Evolutionary conservation across 2,888 invertebrate species (phyloP).

Genomic region (Eupithecia subumbrata): DNA sequence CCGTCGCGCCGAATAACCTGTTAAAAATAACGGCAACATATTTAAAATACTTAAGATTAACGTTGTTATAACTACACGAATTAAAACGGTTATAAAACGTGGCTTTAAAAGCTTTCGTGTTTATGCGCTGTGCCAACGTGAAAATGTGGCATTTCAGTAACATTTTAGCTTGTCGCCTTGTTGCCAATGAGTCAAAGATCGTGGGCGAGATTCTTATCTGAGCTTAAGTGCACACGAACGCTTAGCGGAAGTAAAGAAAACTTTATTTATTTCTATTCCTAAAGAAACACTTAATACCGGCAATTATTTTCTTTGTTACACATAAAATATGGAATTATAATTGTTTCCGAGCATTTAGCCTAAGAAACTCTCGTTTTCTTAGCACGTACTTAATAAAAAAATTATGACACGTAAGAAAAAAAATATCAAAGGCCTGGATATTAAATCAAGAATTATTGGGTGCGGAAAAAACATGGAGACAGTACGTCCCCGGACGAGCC

Average conservation of each 20-base stretch:
- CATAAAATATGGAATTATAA: neutral
- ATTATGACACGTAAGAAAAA: neutral
- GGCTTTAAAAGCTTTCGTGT: conserved; percentile 32
- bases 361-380: neutral
- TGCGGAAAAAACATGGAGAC: neutral
- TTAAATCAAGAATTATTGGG: neutral
- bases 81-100: conserved; percentile 46
- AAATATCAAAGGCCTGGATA: neutral
- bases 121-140: conserved; percentile 22
- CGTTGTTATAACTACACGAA: conserved; percentile 50
- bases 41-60: conserved; percentile 5
- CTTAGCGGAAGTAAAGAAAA: neutral
- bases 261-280: neutral
- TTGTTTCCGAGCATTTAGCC: neutral
- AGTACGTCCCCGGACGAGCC: neutral
- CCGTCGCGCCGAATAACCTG: conserved; percentile 95
- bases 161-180: conserved; percentile 33
- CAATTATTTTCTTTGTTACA: conserved; percentile 6
- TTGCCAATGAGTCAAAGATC: conserved; percentile 26
- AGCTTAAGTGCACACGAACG: conserved; percentile 13
- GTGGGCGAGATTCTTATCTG: conserved; percentile 24
- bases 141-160: conserved; percentile 36
- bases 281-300: neutral
- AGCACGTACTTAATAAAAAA: neutral
- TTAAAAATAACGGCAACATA: conserved; percentile 54